Evolutionary conservation across 2,113 vertebrate species (phyloP).

Genomic region (Laterallus jamaicensis): DNA sequence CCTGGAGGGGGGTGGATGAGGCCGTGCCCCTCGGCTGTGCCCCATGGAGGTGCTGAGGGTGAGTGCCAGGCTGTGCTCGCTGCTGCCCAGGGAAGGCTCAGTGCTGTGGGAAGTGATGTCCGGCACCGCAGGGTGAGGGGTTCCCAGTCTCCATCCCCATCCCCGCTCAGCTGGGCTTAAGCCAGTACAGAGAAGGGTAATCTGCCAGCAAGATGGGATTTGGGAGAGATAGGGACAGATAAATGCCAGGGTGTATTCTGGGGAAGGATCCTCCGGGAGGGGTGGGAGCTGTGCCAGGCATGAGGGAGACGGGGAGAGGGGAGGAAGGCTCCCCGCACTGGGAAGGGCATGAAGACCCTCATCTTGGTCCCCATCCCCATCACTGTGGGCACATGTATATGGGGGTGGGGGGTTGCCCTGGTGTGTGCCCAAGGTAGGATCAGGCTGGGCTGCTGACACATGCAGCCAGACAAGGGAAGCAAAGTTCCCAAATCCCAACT

Average conservation of each 20-base stretch:
- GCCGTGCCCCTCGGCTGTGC: neutral
- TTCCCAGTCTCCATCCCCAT: neutral
- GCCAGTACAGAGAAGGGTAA: neutral
- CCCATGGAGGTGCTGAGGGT: neutral
- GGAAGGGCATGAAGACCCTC: fast-evolving
- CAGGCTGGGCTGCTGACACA: neutral
- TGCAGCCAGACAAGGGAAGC: too few species aligned
- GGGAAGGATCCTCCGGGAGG: neutral
- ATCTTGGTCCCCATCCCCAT: neutral
- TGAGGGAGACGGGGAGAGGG: neutral
- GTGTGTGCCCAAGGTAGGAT: neutral
- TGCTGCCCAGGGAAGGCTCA: fast-evolving
- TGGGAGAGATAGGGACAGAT: neutral
- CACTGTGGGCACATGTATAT: fast-evolving
- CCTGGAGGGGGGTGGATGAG: neutral
- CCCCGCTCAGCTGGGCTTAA: neutral
- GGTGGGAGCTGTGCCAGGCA: neutral
- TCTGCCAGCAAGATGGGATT: neutral
- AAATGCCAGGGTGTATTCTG: neutral
- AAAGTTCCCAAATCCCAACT: too few species aligned
- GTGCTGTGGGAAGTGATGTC: fast-evolving
- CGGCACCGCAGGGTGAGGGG: fast-evolving
- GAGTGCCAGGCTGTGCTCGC: fast-evolving
- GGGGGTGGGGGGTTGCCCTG: fast-evolving
- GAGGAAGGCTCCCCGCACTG: fast-evolving